phyloP scores from a whole-genome alignment of 2,797 vertebrate species.

The Merluccius polli region DNA sequence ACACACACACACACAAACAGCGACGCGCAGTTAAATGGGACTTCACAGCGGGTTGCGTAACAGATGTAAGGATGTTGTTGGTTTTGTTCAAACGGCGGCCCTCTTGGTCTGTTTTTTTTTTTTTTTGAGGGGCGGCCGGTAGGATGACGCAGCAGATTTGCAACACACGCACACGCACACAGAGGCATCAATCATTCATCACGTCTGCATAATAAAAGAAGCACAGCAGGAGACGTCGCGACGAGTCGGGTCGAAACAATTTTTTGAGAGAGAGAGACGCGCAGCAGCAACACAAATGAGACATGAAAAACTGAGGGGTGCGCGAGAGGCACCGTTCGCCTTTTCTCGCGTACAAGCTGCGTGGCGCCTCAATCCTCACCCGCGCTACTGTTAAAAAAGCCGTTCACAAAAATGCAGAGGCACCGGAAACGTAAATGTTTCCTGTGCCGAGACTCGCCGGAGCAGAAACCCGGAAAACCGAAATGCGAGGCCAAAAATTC shows the following conservation, averaged over 20 bases:
- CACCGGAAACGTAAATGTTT: no score
- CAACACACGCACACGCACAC: background rate
- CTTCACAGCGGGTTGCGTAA: background rate
- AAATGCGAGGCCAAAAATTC: background rate
- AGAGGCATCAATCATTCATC: background rate
- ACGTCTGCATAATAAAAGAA: background rate
- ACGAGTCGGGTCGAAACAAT: background rate
- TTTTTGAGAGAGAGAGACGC: no score
- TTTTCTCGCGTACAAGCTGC: no score
- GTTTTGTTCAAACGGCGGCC: background rate
- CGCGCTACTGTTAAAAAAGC: no score
- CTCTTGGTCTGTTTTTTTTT: background rate
- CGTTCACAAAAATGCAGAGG: no score
- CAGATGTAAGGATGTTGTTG: background rate
- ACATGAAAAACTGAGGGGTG: no score
- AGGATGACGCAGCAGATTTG: background rate
- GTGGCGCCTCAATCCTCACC: no score
- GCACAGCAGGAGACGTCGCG: background rate
- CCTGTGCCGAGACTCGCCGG: no score
- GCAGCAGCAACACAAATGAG: no score
- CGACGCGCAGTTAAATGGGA: background rate
- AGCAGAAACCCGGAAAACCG: background rate
- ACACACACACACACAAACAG: background rate
- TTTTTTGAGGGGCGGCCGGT: no score
- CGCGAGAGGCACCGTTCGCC: no score